These are phyloP conservation scores for Lordiphosa collinella DNA, from an alignment of 1,140 invertebrate genomes.

Conservation along the genomic window DNA sequence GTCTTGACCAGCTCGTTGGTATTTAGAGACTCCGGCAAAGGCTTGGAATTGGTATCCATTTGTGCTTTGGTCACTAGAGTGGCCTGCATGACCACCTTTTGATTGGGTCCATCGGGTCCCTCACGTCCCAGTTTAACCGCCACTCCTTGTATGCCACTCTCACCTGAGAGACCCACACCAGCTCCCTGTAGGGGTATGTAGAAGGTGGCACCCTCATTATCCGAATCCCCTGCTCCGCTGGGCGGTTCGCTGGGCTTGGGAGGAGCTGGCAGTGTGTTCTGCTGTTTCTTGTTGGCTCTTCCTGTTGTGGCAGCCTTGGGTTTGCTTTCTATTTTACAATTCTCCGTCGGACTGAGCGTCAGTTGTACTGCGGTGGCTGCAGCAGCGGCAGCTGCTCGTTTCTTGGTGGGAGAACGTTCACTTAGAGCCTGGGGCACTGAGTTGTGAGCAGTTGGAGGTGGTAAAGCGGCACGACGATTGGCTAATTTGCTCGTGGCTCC, in stretches of 20 bases:
- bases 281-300: conserved; percentile 50
- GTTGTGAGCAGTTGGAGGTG: conserved; percentile 61
- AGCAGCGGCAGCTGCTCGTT: conserved; percentile 56
- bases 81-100: conserved; percentile 84
- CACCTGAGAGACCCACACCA: conserved; percentile 79
- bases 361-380: conserved; percentile 69
- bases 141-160: conserved; percentile 83
- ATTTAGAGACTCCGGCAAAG: conserved; percentile 62
- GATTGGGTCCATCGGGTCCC: conserved; percentile 83
- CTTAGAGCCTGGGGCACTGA: conserved; percentile 76
- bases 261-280: conserved; percentile 1
- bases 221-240: conserved; percentile 48
- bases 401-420: conserved; percentile 70
- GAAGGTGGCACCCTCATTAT: conserved; percentile 83
- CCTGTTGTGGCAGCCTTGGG: conserved; percentile 33
- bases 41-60: conserved; percentile 79
- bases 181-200: conserved; percentile 85
- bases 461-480: conserved; percentile 25
- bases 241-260: conserved; percentile 2
- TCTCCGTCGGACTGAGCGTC: conserved; percentile 72
- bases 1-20: conserved; percentile 73
- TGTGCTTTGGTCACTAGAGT: conserved; percentile 85
- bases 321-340: conserved; percentile 60
- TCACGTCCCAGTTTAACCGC: conserved; percentile 85
- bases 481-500: conserved; percentile 11